Evolutionary conservation across 2,888 invertebrate species (phyloP), one percentile per base, ranked within the genome.

Genomic region (Blastobasis lacticolella): DNA sequence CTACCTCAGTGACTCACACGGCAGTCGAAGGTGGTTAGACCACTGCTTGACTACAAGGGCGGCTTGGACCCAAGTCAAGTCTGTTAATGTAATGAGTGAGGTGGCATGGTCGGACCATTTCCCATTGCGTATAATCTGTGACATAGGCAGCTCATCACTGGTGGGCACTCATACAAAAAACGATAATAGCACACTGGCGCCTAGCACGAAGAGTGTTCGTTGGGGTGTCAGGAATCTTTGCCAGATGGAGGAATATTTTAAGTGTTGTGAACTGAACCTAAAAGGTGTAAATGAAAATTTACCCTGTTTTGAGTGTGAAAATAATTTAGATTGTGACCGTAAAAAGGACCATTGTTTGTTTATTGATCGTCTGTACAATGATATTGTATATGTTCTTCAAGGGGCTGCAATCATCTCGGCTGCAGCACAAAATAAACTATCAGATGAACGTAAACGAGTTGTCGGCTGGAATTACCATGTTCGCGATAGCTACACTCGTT

Each of bases 391-490:
- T 7, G 40, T 45, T 36, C 9, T 49, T 38, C 40, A 38, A 8
- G 8, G 5, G 10, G 49, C 9, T 6, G 45, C 49, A 10, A 45
- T 4, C 4, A 4, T 8, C 3, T 38, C 10, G 7, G 8, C 7
- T 10, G 37, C 10, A 7, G 44, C 5, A 5, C 10, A 38, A 38
- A 23, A 23, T 23, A 5, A 37, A 5, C 4, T 10, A 37, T 37
- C n/a, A 10, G 4, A 38, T 6, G 2, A 4, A n/a, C 8, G 4
- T 6, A 46, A 6, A 5, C 10, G 10, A 7, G 40, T 51, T 6
- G n/a, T 49, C 1, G 52, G 51, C 8, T 55, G 55, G 55, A 53
- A 55, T 40, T 49, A 38, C 10, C 48, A 55, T 41, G 53, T 53
- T 8, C 46, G 42, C 4, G 43, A 49, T 5, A 37, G 45, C n/a